Base-by-base conservation (phyloP, 2,797 vertebrate genomes). In the Xerus rutilus region DNA sequence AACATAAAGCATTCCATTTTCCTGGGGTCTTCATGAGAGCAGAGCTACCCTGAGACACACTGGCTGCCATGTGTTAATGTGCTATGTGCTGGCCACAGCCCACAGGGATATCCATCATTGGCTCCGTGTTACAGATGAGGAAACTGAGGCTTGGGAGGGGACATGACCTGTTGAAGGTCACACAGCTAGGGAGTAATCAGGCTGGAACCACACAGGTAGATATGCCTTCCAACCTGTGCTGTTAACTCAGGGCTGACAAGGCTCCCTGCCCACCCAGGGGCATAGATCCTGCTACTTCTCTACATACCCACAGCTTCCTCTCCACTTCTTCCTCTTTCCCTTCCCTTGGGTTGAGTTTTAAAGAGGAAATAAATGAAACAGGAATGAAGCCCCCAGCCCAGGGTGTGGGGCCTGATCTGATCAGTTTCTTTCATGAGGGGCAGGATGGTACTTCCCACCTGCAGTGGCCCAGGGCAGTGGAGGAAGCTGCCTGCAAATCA, bases 371-470 rank as follows among this genome's bases (percentile, higher is more conserved):
- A 74, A 77, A 98, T 98, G 96, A 97, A 98, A 98, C 92, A 98
- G 97, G 96, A 35, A 98, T 96, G 94, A 97, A 95, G 52, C 0
- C 0, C 83, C 1, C 0, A 77, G 82, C 91, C 72, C 93, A 95
- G 97, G 32, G 95, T 86, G 72, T 86, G 96, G 95, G 25, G 86
- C 87, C 86, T 74, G 96, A 88, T 96, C 95, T 67, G 45, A 98
- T 98, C 94, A 23, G 93, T 98, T 98, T 98, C 98, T 98, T 98
- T 98, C 98, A 98, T 98, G 98, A 98, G 97, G 8, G 1, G 95
- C 89, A 97, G 87, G 96, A 88, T 62, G 0, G 30, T 17, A 79
- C 28, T 84, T 69, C 94, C 95, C 91, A 95, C 85, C 86, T 69
- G 69, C 47, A n/a, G 65, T 52, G n/a, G 49, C 83, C 52, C 70